Evolutionary conservation across 2,113 vertebrate genomes (phyloP).

Genomic region (Epinephelus moara): DNA sequence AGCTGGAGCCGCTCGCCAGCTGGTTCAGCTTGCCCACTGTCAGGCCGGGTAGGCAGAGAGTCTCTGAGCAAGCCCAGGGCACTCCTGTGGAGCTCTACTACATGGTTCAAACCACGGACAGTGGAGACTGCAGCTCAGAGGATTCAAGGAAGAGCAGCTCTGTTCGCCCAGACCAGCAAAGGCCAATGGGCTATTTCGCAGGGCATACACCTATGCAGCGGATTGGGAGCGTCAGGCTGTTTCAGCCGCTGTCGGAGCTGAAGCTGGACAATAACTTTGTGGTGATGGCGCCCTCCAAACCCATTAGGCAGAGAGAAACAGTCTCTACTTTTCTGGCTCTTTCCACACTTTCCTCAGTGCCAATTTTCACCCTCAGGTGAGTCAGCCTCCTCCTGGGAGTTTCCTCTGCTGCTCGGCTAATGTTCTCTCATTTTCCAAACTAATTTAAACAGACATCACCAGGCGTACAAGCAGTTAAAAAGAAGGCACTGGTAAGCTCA

Average conservation of each 20-base stretch:
- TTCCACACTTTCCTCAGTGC: slow-evolving; percentile 88
- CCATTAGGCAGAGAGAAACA: slow-evolving; percentile 90
- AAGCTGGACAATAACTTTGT: slow-evolving; percentile 89
- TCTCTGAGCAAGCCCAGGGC: slow-evolving; percentile 81
- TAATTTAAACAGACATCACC: not conserved
- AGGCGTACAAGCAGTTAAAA: not conserved
- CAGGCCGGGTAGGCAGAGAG: slow-evolving; percentile 86
- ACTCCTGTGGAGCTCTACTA: slow-evolving; percentile 95
- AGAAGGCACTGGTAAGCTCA: no score
- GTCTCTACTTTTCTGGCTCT: slow-evolving; percentile 88
- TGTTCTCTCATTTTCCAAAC: slow-evolving; percentile 5
- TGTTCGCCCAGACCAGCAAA: slow-evolving; percentile 83
- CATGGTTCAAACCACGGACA: slow-evolving; percentile 83
- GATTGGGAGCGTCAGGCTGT: slow-evolving; percentile 89
- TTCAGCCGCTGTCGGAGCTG: slow-evolving; percentile 87
- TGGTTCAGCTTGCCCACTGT: slow-evolving; percentile 89
- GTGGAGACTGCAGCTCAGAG: slow-evolving; percentile 86
- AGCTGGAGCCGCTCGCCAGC: slow-evolving; percentile 88
- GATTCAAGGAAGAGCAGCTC: slow-evolving; percentile 87
- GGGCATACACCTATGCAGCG: slow-evolving; percentile 88
- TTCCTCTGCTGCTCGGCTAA: slow-evolving; percentile 1
- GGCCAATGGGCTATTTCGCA: slow-evolving; percentile 77
- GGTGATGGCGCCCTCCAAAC: slow-evolving; percentile 91
- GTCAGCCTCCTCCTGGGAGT: slow-evolving; percentile 29
- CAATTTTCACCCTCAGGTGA: slow-evolving; percentile 94